A percentile compares a stretch with the other conserved stretches of the same genome.
Evolutionary conservation across 2,113 vertebrate species (phyloP).

Genomic region (Xiphophorus maculatus): DNA sequence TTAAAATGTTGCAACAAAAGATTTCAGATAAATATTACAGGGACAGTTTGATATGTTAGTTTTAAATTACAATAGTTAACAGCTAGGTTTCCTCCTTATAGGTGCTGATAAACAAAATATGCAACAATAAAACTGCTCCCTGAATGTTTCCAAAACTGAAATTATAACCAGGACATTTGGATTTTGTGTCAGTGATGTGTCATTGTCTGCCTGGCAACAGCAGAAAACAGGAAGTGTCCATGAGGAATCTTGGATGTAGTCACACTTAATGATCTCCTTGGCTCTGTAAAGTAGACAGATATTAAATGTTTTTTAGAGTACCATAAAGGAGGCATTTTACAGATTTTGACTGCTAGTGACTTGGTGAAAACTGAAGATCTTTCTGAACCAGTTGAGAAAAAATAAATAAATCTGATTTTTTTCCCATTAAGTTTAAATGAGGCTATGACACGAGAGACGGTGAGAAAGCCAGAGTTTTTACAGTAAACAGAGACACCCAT

Average conservation of each 20-base stretch:
- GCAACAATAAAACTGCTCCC: background rate
- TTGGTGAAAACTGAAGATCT: background rate
- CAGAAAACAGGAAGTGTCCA: background rate
- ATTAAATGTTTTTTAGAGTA: background rate
- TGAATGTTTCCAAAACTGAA: background rate
- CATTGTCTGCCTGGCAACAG: background rate
- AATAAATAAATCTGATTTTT: background rate
- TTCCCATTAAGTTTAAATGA: background rate
- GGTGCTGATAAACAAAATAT: background rate
- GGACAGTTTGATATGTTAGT: no score
- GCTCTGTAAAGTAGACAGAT: background rate
- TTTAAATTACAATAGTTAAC: no score
- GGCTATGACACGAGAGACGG: background rate
- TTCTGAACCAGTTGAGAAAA: background rate
- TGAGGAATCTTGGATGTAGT: background rate
- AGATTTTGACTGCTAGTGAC: background rate
- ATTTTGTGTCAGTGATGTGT: background rate
- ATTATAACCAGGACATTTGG: background rate
- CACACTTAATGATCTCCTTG: background rate
- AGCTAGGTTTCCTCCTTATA: no score
- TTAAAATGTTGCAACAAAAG: background rate
- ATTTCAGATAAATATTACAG: no score
- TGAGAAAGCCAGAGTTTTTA: background rate
- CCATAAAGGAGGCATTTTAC: background rate
- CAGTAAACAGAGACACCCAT: conserved; percentile 23